Percentiles rank a stretch among this genome's conserved stretches.
Evolutionary conservation across 2,113 vertebrate genomes (phyloP).

Genomic region (Dipodomys ordii): DNA sequence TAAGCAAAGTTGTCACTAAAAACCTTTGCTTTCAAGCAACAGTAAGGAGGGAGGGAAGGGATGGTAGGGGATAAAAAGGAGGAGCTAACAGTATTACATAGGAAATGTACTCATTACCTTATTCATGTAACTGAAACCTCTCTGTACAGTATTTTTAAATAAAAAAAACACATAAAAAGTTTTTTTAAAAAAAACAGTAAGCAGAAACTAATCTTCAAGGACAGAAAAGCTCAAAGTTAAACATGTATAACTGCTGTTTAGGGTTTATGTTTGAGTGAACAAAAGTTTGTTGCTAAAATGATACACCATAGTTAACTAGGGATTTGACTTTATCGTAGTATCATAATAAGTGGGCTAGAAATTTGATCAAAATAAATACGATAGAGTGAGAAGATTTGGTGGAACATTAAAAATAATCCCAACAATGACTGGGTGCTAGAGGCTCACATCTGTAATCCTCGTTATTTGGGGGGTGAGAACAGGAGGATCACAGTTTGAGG

Average conservation of each 20-base stretch:
- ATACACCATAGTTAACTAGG: background rate
- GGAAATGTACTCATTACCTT: too few species aligned
- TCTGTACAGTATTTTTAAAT: too few species aligned
- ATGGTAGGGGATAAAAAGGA: too few species aligned
- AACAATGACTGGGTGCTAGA: too few species aligned
- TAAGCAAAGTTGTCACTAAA: background rate
- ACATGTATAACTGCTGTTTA: background rate
- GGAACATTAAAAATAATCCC: background rate
- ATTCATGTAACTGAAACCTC: too few species aligned
- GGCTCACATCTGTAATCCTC: too few species aligned
- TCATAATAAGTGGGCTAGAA: background rate
- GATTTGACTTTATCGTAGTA: background rate
- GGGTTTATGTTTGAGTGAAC: background rate
- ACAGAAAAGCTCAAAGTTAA: constrained; percentile 34
- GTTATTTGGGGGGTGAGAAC: too few species aligned
- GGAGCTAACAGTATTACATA: too few species aligned
- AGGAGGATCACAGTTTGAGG: too few species aligned
- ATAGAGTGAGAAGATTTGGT: background rate
- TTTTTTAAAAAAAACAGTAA: too few species aligned
- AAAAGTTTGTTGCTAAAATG: constrained; percentile 27
- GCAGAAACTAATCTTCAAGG: background rate
- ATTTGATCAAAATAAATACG: too few species aligned
- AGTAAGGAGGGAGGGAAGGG: background rate
- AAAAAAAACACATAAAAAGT: too few species aligned
- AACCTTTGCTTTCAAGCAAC: constrained; percentile 14